Base-by-base conservation (phyloP, 2,888 invertebrate genomes). In the Rapana venosa region DNA sequence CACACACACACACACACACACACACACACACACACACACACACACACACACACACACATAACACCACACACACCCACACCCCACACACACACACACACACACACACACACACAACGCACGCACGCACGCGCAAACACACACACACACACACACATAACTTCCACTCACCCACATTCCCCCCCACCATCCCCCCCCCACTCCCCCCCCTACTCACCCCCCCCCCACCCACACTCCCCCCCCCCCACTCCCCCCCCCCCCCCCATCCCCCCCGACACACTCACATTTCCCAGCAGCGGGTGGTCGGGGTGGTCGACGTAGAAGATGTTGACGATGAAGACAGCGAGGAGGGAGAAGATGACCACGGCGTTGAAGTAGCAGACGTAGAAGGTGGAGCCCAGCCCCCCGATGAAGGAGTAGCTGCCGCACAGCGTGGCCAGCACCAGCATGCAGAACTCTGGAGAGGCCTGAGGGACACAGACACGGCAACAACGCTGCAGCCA, bases 301-400 rank as follows among this genome's bases (percentile, higher is more conserved):
- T 91, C 91, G 11, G 91, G 87, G 36, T 87, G 90, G 17, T 92
- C 91, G 1, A 90, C 86, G 88, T 94, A 93, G 79, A 94, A 92
- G 36, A 94, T 91, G 85, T 94, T 93, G 74, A 94, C 91, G 35
- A 94, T 91, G 87, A 94, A 91, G 70, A 93, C 91, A 58, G 93
- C 90, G 58, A 95, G 91, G 1, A 93, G 92, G 20, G 91, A 88
- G 87, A 94, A 94, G 66, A 94, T 93, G 30, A 94, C 87, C 32
- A 92, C 91, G n/a, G 93, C 92, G 90, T 94, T 94, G 92, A 95
- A 95, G 90, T 95, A 95, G 6, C 94, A 95, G 20, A 95, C 95
- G 89, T 95, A 95, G 89, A 95, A 95, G 5, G 95, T 94, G n/a
- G 95, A 94, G 2, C 95, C 94, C 0, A 94, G 92, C 17, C 94